Base-by-base conservation (phyloP, 2,888 invertebrate genomes). In the Ennomos quercinarius region DNA sequence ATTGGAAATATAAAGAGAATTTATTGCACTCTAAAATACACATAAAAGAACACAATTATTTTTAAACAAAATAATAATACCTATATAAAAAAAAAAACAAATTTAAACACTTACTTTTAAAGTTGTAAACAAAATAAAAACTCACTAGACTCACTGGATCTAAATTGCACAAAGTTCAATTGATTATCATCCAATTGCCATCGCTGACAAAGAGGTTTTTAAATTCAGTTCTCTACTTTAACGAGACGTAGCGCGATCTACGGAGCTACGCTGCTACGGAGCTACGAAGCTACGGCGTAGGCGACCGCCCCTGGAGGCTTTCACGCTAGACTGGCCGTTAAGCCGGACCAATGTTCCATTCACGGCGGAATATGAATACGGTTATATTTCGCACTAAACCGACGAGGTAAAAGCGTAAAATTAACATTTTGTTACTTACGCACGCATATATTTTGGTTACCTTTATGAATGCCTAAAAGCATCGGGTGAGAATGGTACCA, bases 301-400 rank as follows among this genome's bases (percentile, higher is more conserved):
- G 78, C 87, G 87, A 77, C 84, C 84, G 72, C 68, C 55, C 76
- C 55, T 73, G 66, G 45, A 68, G 69, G 74, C 64, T 69, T 72
- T 70, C 75, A 71, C 77, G 80, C 74, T 68, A 82, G 74, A 87
- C 87, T 86, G 83, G 73, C 70, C 71, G 64, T 64, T 56, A 53
- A 40, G n/a, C 45, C 50, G 50, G 61, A 46, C 58, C 39, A 43
- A 38, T 40, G 47, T 34, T 43, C 53, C 53, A 52, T 45, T 41
- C 58, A 56, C 50, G 38, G 48, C 40, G 10, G 36, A 51, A 50
- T 45, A 63, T 60, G 63, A 63, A 64, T 53, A 65, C 48, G 17
- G 37, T 61, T 55, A 61, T 63, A 65, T 51, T 60, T 59, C 60
- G 57, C 50, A 54, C 62, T 58, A 56, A 74, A 66, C 61, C 60